phyloP scores from a whole-genome alignment of 2,888 invertebrate genomes.

The Beris chalybata region DNA sequence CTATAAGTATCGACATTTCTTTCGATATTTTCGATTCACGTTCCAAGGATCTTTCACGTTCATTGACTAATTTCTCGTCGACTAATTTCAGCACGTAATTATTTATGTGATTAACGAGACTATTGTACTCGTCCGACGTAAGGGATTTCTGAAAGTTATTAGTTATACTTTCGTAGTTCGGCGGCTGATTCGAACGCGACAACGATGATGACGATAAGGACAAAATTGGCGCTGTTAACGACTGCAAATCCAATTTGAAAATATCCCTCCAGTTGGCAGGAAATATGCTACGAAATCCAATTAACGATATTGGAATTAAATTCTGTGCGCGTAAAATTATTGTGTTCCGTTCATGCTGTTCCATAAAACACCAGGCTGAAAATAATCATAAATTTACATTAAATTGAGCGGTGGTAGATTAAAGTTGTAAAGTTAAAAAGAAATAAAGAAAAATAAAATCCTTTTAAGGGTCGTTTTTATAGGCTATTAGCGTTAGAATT shows the following conservation, averaged over 20 bases:
- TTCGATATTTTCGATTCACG: conserved; percentile 41
- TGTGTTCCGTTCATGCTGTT: conserved; percentile 54
- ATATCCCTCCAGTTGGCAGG: conserved; percentile 40
- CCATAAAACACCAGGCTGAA: conserved; percentile 49
- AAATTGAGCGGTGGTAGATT: conserved; percentile 3
- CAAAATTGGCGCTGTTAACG: conserved; percentile 6
- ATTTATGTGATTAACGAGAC: conserved; percentile 52
- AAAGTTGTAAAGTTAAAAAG: too few relatives aligned
- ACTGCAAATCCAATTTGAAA: conserved; percentile 25
- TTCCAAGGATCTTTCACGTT: conserved; percentile 42
- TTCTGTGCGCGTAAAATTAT: conserved; percentile 44
- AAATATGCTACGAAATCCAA: conserved; percentile 43
- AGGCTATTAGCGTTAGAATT: too few relatives aligned
- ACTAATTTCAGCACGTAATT: conserved; percentile 52
- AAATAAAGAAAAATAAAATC: too few relatives aligned
- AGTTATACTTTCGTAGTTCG: conserved; percentile 33
- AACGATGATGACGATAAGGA: conserved; percentile 1
- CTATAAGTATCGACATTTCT: conserved; percentile 47
- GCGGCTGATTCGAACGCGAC: conserved; percentile 28
- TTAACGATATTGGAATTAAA: conserved; percentile 48
- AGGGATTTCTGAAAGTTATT: conserved; percentile 47
- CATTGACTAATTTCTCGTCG: conserved; percentile 45
- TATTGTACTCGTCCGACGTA: conserved; percentile 51
- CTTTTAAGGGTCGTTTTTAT: too few relatives aligned
- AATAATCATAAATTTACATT: conserved; percentile 25